A percentile compares a stretch with the other conserved stretches of the same genome.
Evolutionary conservation across 2,113 vertebrate genomes (phyloP).

Genomic region (Sinocyclocheilus rhinocerous): DNA sequence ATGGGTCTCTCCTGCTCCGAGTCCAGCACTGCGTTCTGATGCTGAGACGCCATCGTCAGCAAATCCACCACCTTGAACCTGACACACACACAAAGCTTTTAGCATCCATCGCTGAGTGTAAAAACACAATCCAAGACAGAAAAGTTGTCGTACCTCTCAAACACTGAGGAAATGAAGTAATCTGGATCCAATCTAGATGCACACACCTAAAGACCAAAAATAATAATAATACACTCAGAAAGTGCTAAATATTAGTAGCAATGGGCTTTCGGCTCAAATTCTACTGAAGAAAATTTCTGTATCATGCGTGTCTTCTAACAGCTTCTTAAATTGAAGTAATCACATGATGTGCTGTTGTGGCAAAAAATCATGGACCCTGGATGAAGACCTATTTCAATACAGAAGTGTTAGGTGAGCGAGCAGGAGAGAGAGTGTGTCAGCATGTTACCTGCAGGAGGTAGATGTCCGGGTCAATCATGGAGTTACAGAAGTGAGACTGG

Average conservation of each 20-base stretch:
- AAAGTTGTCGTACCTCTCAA: conserved; percentile 85
- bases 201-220: conserved; percentile 84
- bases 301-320: neutral
- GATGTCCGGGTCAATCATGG: conserved; percentile 99
- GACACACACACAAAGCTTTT: neutral
- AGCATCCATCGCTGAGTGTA: neutral
- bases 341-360: neutral
- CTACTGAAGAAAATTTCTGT: neutral
- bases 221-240: no score
- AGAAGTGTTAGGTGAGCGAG: neutral
- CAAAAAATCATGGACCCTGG: neutral
- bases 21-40: conserved; percentile 94
- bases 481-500: conserved; percentile 99
- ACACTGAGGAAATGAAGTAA: conserved; percentile 99
- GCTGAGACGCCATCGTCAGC: conserved; percentile 97
- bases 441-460: conserved; percentile 83
- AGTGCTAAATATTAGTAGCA: neutral
- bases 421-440: neutral
- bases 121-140: neutral
- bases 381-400: neutral
- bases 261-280: neutral
- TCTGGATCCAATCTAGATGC: conserved; percentile 96
- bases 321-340: no score
- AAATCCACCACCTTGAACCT: conserved; percentile 99
- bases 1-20: conserved; percentile 95